Evolutionary conservation across 2,888 invertebrate genomes (phyloP), one percentile per base, ranked within the genome.

Genomic region (Eubasilissa splendida): DNA sequence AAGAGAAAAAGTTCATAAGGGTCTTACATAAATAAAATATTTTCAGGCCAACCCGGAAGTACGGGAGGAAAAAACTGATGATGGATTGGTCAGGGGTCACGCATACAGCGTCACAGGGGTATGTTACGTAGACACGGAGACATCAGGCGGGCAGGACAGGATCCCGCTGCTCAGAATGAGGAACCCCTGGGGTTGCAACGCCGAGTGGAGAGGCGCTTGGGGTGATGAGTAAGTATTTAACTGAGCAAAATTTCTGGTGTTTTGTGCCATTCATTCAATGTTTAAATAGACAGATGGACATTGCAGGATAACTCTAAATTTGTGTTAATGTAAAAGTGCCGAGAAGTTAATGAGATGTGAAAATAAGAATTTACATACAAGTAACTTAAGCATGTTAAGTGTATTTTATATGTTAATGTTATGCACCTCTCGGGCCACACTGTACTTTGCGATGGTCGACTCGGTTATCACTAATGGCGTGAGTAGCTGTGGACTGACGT

Each of bases 161-260:
- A 94, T 96, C 80, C 95, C 96, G 1, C 90, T 97, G 85, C 91
- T 98, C 81, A 91, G 98, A 22, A 91, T 98, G 85, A 89, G 97
- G 76, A 98, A 98, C 90, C 97, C 98, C 0, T 98, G 98, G 98
- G 98, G 98, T 11, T 97, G 98, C 87, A 96, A 97, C 86, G 94
- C 95, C 10, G 98, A 98, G 89, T 98, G 98, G 98, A 96, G 95
- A 85, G 98, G 98, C 0, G 92, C 97, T 0, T 98, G 97, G 97
- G 95, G 96, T 87, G 98, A 98, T 87, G 92, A 94, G 96, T 96
- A 80, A 92, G 93, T 88, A 85, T 5, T 53, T 73, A n/a, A 3
- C 1, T 12, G 8, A 9, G 5, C 12, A 31, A 12, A n/a, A 22
- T 3, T 60, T 22, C 4, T 22, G 22, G 22, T 22, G 22, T 22